Evolutionary conservation across 2,797 vertebrate genomes (phyloP).

Genomic region (Sitta carolinensis): DNA sequence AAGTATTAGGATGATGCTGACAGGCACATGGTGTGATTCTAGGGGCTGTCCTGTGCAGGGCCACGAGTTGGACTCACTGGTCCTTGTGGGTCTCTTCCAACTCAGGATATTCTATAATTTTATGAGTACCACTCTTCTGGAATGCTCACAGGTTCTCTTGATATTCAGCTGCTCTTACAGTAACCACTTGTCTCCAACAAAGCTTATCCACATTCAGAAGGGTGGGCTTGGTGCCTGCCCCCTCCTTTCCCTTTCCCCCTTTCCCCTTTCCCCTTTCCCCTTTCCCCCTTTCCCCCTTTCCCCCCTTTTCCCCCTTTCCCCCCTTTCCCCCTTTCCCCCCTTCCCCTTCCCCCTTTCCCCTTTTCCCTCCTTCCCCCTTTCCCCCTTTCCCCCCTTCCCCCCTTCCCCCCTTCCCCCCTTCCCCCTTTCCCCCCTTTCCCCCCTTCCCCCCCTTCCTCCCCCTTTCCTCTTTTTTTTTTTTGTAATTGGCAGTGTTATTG

Average conservation of each 20-base stretch:
- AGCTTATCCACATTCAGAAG: not conserved
- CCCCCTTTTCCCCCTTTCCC: no score
- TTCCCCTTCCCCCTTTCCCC: no score
- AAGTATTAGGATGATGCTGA: not conserved
- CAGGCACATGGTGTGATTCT: not conserved
- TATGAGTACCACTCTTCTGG: not conserved
- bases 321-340: no score
- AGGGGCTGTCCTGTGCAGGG: not conserved
- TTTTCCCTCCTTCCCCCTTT: no score
- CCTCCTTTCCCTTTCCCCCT: no score
- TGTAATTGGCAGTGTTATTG: not conserved
- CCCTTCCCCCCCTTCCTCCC: no score
- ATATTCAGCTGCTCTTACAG: not conserved
- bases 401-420: no score
- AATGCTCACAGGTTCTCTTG: not conserved
- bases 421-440: no score
- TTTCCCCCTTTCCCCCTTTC: no score
- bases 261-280: no score
- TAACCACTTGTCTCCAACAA: not conserved
- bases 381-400: no score
- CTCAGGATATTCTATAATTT: not conserved
- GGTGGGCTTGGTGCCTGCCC: not conserved
- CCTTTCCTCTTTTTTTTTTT: rapidly evolving
- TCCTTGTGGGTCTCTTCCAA: not conserved
- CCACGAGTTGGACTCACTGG: not conserved